phyloP scores from a whole-genome alignment of 2,113 vertebrate species.

The Apodemus speciosus region DNA sequence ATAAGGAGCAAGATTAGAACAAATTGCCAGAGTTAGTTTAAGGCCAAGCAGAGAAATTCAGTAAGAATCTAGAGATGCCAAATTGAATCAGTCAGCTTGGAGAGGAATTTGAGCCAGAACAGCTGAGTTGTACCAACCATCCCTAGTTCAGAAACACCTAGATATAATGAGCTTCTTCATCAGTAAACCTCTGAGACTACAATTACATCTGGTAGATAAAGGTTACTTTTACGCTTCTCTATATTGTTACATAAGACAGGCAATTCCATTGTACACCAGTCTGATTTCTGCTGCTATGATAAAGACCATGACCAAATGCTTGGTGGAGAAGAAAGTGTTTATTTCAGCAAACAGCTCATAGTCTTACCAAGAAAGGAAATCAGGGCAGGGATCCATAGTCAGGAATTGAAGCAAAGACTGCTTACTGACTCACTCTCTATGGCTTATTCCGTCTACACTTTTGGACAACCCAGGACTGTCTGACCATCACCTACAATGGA shows the following conservation, averaged over 20 bases:
- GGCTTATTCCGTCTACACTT: background rate
- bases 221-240: no score
- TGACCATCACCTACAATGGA: background rate
- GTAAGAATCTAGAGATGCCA: no score
- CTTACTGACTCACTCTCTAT: background rate
- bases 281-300: background rate
- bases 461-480: background rate
- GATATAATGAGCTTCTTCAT: no score
- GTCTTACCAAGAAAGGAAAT: background rate
- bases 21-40: no score
- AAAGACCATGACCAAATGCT: background rate
- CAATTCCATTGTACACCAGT: background rate
- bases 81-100: no score
- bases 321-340: background rate
- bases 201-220: no score
- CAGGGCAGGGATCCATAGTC: background rate
- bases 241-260: background rate
- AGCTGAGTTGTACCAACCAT: no score
- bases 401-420: background rate
- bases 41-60: no score
- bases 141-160: no score
- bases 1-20: no score
- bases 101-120: no score
- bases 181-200: no score
- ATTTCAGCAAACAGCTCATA: background rate